Conservation (phyloP, 1,140 invertebrate genomes). For the Ceratosolen solmsi region DNA sequence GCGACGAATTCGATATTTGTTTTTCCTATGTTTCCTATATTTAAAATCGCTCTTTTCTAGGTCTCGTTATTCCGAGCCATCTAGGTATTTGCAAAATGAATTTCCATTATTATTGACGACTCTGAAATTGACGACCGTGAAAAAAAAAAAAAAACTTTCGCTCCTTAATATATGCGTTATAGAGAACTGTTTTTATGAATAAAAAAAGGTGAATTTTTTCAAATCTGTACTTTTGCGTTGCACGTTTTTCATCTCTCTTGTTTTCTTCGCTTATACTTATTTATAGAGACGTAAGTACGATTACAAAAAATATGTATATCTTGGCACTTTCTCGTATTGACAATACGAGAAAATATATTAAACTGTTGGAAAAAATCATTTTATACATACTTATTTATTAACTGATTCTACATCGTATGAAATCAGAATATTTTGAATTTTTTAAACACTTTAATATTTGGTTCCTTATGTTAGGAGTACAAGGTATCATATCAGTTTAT, state of each 20-base stretch:
- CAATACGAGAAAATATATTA: too few relatives aligned
- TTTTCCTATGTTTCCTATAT: background rate
- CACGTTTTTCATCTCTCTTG: background rate
- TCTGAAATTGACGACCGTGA: too few relatives aligned
- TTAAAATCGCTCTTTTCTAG: background rate
- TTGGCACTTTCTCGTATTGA: too few relatives aligned
- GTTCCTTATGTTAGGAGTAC: too few relatives aligned
- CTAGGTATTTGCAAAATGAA: conserved; percentile 1
- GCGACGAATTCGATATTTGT: background rate
- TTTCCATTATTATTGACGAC: conserved; percentile 19
- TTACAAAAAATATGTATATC: too few relatives aligned
- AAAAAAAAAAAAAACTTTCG: background rate
- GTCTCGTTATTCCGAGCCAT: background rate
- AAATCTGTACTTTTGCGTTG: background rate
- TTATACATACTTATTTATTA: too few relatives aligned
- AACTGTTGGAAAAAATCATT: too few relatives aligned
- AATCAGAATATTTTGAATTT: too few relatives aligned
- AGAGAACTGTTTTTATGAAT: background rate
- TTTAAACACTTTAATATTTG: too few relatives aligned
- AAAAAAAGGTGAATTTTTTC: background rate
- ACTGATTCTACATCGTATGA: too few relatives aligned
- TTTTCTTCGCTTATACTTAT: background rate
- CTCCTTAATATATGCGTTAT: background rate
- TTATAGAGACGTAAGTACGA: background rate
- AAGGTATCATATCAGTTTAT: too few relatives aligned